Evolutionary conservation across 2,113 vertebrate species (phyloP).

Genomic region (Engystomops pustulosus): DNA sequence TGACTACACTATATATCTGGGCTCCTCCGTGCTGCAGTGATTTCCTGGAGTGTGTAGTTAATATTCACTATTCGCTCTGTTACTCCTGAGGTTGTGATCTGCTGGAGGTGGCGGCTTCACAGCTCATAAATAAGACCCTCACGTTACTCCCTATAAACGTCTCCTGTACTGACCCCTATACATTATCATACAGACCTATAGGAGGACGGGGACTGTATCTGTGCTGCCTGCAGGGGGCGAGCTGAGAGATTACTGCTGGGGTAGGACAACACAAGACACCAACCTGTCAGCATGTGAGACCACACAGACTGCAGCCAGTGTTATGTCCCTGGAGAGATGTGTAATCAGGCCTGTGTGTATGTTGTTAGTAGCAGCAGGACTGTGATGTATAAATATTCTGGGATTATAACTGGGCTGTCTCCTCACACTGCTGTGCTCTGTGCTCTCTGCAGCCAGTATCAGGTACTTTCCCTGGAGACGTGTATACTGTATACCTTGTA

Average conservation of each 20-base stretch:
- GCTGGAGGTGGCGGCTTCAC: neutral
- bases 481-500: too few species aligned
- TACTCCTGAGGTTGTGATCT: neutral
- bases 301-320: too few species aligned
- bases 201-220: neutral
- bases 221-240: neutral
- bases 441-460: too few species aligned
- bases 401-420: too few species aligned
- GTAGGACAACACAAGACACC: too few species aligned
- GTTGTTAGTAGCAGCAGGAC: too few species aligned
- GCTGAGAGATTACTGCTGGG: too few species aligned
- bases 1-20: neutral
- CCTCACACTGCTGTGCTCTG: too few species aligned
- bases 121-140: neutral
- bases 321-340: too few species aligned
- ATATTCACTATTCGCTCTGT: constrained; percentile 10
- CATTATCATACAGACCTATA: neutral
- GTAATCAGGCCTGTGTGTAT: too few species aligned
- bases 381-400: too few species aligned
- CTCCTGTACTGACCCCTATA: neutral
- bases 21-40: neutral
- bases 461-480: too few species aligned
- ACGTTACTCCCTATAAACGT: constrained; percentile 13
- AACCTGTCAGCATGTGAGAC: neutral
- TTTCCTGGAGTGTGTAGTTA: neutral